Conservation (phyloP, 2,113 vertebrate genomes). For the Sula dactylatra region DNA sequence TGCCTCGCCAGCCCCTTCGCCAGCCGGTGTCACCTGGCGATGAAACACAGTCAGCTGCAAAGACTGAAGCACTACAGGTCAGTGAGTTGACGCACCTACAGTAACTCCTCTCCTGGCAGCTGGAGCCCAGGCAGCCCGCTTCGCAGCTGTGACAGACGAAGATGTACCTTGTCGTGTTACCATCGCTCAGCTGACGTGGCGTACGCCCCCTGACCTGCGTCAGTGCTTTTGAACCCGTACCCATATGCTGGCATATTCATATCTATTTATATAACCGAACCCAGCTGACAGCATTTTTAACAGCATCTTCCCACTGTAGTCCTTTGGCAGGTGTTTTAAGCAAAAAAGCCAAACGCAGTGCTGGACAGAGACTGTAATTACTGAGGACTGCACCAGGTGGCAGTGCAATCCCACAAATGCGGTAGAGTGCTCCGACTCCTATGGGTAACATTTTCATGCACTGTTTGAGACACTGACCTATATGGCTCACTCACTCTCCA, state of each 20-base stretch:
- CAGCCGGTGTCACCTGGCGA: not conserved
- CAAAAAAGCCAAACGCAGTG: accelerated
- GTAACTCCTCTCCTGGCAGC: not conserved
- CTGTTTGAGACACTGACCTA: not conserved
- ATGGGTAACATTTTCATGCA: not conserved
- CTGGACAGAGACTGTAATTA: not conserved
- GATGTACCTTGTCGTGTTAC: no score
- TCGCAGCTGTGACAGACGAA: not conserved
- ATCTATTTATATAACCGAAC: not conserved
- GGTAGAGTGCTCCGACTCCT: not conserved
- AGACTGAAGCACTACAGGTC: not conserved
- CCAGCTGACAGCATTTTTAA: not conserved
- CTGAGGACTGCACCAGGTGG: not conserved
- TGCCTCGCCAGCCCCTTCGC: not conserved
- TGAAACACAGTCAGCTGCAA: not conserved
- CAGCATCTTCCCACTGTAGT: not conserved
- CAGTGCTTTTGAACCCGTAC: not conserved
- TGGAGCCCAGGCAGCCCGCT: not conserved
- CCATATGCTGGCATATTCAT: not conserved
- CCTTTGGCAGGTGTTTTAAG: not conserved
- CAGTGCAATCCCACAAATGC: not conserved
- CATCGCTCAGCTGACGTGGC: accelerated
- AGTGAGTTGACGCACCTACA: not conserved
- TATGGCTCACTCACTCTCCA: not conserved
- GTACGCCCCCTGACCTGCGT: accelerated